Conservation (phyloP, 2,888 invertebrate species). For the Melinaea marsaeus region DNA sequence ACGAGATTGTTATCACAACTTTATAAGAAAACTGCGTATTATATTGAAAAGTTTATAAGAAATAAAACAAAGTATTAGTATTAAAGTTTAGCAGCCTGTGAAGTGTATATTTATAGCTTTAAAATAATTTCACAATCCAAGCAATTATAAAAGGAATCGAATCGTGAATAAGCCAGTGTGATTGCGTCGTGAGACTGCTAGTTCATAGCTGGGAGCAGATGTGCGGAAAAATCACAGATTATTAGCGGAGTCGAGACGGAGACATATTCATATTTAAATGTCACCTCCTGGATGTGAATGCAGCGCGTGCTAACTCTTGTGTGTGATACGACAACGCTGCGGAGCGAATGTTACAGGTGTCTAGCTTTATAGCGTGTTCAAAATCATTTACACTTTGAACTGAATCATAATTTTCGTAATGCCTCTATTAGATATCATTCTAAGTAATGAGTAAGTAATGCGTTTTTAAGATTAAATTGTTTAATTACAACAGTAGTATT, state of each 20-base stretch:
- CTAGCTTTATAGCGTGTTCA: not conserved
- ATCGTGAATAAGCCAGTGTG: slow-evolving; percentile 34
- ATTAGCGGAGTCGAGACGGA: slow-evolving; percentile 59
- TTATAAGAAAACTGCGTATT: slow-evolving; percentile 49
- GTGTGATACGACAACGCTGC: slow-evolving; percentile 30
- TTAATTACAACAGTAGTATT: no score
- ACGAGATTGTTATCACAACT: slow-evolving; percentile 59
- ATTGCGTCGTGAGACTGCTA: slow-evolving; percentile 36
- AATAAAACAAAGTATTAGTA: not conserved
- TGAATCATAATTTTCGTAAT: no score
- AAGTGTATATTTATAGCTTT: not conserved
- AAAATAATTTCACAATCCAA: slow-evolving; percentile 4
- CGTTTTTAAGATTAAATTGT: no score
- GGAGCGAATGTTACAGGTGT: slow-evolving; percentile 16
- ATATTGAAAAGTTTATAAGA: slow-evolving; percentile 40
- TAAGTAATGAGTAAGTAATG: no score
- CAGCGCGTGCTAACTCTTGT: slow-evolving; percentile 54
- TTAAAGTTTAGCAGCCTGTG: not conserved
- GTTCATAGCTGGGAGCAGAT: slow-evolving; percentile 46
- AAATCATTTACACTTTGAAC: no score
- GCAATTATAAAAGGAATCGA: slow-evolving; percentile 34
- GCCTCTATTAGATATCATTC: no score
- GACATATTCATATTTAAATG: slow-evolving; percentile 76
- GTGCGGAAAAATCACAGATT: slow-evolving; percentile 73
- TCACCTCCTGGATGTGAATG: slow-evolving; percentile 54